A percentile compares a stretch with the other conserved stretches of the same genome.
Conservation (phyloP, 2,797 vertebrate genomes). For the Intellagama lesueurii region DNA sequence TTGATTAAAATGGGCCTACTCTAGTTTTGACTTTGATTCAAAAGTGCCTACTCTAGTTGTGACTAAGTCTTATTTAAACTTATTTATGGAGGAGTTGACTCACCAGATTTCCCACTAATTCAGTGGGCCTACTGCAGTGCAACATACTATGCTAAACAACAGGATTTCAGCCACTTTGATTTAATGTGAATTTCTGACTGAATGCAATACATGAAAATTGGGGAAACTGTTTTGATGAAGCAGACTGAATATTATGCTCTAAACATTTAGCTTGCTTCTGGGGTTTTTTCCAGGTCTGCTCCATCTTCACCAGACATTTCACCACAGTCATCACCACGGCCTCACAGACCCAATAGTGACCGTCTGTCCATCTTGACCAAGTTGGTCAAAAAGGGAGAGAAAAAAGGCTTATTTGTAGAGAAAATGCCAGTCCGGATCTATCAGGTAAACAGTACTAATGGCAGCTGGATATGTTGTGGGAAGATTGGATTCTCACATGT, state of each 20-base stretch:
- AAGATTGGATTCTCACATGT: accelerated
- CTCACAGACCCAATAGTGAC: slow-evolving; percentile 95
- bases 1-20: no score
- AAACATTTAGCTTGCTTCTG: slow-evolving; percentile 39
- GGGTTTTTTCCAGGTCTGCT: slow-evolving; percentile 84
- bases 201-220: background rate
- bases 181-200: background rate
- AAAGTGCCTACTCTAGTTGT: no score
- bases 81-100: no score
- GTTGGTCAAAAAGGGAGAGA: slow-evolving; percentile 95
- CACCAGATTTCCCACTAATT: background rate
- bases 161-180: no score
- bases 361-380: slow-evolving; percentile 96
- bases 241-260: slow-evolving; percentile 16
- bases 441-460: slow-evolving; percentile 83
- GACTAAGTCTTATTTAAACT: no score
- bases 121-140: no score
- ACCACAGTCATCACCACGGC: slow-evolving; percentile 96
- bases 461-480: background rate
- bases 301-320: slow-evolving; percentile 98
- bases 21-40: no score
- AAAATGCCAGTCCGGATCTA: slow-evolving; percentile 98
- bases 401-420: slow-evolving; percentile 98
- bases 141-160: no score
- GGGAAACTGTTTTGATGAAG: background rate